Evolutionary conservation across 2,888 invertebrate species (phyloP), one percentile per base, ranked within the genome.

Genomic region (Limnephilus auricula): DNA sequence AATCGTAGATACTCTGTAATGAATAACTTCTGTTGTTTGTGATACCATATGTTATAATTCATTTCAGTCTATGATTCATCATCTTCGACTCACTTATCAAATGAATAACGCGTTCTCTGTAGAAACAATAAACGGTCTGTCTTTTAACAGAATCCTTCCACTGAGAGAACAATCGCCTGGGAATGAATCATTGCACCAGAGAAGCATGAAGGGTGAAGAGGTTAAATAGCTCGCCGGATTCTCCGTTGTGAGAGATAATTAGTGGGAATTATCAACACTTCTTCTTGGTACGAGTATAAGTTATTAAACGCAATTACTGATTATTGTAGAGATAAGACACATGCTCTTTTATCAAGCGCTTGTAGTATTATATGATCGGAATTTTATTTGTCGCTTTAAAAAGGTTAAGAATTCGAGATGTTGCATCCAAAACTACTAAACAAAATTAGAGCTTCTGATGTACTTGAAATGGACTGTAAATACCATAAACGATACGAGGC

Each of bases 161-260:
- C 31, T 2, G 15, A 82, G 80, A 65, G 25, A 65, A 25, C 65
- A 65, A 65, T 65, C 9, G 9, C 65, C 65, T 65, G 65, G 25
- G 65, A 65, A 31, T 82, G 18, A 32, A 82, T 82, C 80, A 32
- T 32, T 3, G 80, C 15, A 32, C 2, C 32, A 32, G 80, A 82
- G 80, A 9, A 80, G 32, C 30, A 32, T 25, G 32, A 82, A 12
- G 18, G 80, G 32, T 32, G 80, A 82, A 9, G 2, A 82, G 80
- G 80, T 82, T 31, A 82, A 82, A 82, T 82, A 82, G 80, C 80
- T 80, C 80, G 32, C 5, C 32, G 1, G 32, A 80, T 80, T 80
- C 32, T 25, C 80, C 32, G 31, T 82, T 13, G 15, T 34, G 13
- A 25, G 25, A 82, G 32, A 34, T 31, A 82, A 82, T 82, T 32